Conservation (phyloP, 2,113 vertebrate genomes). For the Oplegnathus fasciatus region DNA sequence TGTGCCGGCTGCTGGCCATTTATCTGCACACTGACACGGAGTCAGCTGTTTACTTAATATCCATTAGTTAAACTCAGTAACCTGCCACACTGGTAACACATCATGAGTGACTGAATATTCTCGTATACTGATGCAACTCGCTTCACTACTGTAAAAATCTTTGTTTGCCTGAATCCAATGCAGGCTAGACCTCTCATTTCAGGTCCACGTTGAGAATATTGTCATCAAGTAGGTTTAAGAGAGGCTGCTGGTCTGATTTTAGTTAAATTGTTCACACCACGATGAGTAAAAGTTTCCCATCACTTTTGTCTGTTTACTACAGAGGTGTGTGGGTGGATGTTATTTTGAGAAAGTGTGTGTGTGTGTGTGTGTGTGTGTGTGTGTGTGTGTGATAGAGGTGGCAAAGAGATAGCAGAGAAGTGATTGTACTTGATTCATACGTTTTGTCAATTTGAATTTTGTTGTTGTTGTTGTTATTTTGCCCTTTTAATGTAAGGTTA, state of each 20-base stretch:
- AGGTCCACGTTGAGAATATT: neutral
- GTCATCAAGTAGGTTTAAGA: neutral
- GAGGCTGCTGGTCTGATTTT: neutral
- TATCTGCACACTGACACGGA: neutral
- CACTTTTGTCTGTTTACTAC: conserved; percentile 12
- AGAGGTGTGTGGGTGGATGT: neutral
- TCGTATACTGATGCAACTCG: neutral
- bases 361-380: neutral
- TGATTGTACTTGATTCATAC: neutral
- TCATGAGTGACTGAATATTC: neutral
- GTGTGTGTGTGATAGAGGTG: neutral
- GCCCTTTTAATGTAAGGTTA: neutral
- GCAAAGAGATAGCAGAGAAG: neutral
- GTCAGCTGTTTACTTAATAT: neutral
- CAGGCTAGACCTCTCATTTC: neutral
- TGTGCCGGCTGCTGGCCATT: conserved; percentile 37
- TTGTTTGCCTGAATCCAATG: neutral
- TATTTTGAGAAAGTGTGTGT: neutral
- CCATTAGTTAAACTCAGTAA: neutral
- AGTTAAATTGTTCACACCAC: neutral
- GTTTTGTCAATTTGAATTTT: neutral
- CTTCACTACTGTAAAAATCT: neutral
- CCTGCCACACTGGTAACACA: neutral
- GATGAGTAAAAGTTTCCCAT: conserved; percentile 4
- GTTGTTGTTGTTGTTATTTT: neutral